A percentile compares a stretch with the other conserved stretches of the same genome.
phyloP scores from a whole-genome alignment of 37 sponge, comb jelly and placozoan genomes.

The Theonella swinhoei region DNA sequence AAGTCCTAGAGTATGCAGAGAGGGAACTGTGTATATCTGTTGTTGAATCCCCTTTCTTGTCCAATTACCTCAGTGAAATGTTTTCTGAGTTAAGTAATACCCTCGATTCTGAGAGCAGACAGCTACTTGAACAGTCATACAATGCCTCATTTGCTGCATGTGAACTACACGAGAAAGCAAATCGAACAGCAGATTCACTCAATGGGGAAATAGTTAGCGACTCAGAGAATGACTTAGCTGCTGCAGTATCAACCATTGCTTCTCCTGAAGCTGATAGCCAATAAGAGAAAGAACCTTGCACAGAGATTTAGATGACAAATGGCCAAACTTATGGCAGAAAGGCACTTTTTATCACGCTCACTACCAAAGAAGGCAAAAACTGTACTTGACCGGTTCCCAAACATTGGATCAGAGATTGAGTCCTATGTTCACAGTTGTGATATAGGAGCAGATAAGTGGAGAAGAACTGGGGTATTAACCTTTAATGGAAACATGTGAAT shows the following conservation, averaged over 20 bases:
- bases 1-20: too few relatives aligned
- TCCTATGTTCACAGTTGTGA: neutral
- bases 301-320: neutral
- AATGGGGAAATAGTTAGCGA: constrained; percentile 28
- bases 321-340: neutral
- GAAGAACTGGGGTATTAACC: constrained; percentile 25
- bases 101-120: too few relatives aligned
- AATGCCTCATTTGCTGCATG: neutral
- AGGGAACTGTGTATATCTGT: too few relatives aligned
- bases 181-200: neutral
- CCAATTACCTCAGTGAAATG: too few relatives aligned
- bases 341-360: neutral
- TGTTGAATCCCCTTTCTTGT: too few relatives aligned
- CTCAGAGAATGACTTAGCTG: constrained; percentile 3
- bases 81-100: too few relatives aligned
- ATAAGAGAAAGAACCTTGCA: neutral
- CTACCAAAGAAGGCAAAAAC: neutral
- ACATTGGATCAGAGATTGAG: constrained; percentile 24
- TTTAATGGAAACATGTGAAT: constrained; percentile 22
- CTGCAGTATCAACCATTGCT: neutral
- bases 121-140: constrained; percentile 11
- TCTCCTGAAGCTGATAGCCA: constrained; percentile 7
- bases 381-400: constrained; percentile 4
- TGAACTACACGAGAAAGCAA: neutral
- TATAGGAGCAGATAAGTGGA: constrained; percentile 28